These are phyloP conservation scores for Brachionichthys hirsutus DNA, from an alignment of 2,113 vertebrate genomes.

Conservation along the genomic window DNA sequence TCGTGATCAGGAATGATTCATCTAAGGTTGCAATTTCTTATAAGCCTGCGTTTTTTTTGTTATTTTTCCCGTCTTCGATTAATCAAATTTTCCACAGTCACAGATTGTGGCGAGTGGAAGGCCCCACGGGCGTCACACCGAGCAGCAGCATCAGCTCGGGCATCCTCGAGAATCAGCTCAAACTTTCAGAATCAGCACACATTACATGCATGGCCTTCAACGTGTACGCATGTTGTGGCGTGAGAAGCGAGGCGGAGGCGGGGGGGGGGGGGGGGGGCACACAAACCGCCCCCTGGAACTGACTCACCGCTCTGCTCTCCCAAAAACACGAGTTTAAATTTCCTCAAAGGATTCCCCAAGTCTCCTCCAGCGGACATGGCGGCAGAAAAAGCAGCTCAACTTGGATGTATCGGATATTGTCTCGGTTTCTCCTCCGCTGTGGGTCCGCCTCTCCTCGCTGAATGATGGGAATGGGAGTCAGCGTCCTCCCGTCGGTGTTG, in stretches of 20 bases:
- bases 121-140: slow-evolving; percentile 28
- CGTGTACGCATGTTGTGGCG: slow-evolving; percentile 48
- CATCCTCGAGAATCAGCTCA: slow-evolving; percentile 2
- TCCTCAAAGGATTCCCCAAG: slow-evolving; percentile 92
- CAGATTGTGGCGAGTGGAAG: slow-evolving; percentile 19
- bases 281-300: slow-evolving; percentile 32
- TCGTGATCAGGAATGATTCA: neutral
- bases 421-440: slow-evolving; percentile 54
- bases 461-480: slow-evolving; percentile 79
- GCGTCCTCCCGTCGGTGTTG: slow-evolving; percentile 72
- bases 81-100: slow-evolving; percentile 49
- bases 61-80: slow-evolving; percentile 6
- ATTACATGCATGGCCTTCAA: slow-evolving; percentile 49
- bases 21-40: slow-evolving; percentile 8
- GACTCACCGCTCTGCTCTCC: slow-evolving; percentile 95
- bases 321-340: slow-evolving; percentile 96
- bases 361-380: slow-evolving; percentile 90
- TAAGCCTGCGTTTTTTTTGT: slow-evolving; percentile 24
- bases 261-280: slow-evolving; percentile 9
- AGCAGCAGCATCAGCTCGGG: neutral
- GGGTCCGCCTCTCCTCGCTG: slow-evolving; percentile 67
- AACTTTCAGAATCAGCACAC: slow-evolving; percentile 25
- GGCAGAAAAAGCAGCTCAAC: slow-evolving; percentile 61
- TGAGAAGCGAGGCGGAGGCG: too few relatives aligned
- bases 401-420: slow-evolving; percentile 39